Base-by-base conservation (phyloP, 2,797 vertebrate genomes). In the Lutjanus campechanus region DNA sequence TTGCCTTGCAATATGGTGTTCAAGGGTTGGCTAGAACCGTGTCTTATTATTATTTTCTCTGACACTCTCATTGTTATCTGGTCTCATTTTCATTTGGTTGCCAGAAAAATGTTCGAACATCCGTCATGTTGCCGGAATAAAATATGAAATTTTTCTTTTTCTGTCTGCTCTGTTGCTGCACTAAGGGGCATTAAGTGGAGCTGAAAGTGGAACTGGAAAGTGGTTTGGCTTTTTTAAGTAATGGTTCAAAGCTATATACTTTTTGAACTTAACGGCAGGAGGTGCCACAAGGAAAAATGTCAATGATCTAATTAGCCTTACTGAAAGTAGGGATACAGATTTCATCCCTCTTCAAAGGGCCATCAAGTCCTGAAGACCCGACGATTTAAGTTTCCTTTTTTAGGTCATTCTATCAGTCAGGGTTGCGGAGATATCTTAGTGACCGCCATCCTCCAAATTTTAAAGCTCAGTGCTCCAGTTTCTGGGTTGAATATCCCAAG, bases 301-400 rank as follows among this genome's bases (percentile, higher is more conserved):
- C 82, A 90, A 76, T 71, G 73, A 83, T 79, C 69, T 84, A 87
- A 92, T 91, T 88, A 88, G 79, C 84, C 51, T 83, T 49, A 71
- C 53, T 85, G 12, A 11, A 77, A 77, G 73, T 13, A 29, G 66
- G 64, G 56, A 81, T 67, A 43, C 58, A 69, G 84, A 85, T 86
- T 77, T 71, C 50, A 72, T 59, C 72, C 63, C 44, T 78, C 86
- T 89, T 89, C 82, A 86, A 86, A 88, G 82, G 76, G 51, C 61
- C 46, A 40, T 15, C 73, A 60, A 43, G 56, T 71, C 83, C 59
- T 62, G 60, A 62, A 77, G 60, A 72, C 13, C 67, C 46, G 29
- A n/a, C 72, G 22, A 10, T 79, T 79, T 67, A 59, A 73, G 61
- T 51, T 36, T 56, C 60, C 55, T 58, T 81, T 76, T 88, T 72